These are phyloP conservation scores for Perithous albicinctus DNA, from an alignment of 2,888 invertebrate species.

Conservation along the genomic window DNA sequence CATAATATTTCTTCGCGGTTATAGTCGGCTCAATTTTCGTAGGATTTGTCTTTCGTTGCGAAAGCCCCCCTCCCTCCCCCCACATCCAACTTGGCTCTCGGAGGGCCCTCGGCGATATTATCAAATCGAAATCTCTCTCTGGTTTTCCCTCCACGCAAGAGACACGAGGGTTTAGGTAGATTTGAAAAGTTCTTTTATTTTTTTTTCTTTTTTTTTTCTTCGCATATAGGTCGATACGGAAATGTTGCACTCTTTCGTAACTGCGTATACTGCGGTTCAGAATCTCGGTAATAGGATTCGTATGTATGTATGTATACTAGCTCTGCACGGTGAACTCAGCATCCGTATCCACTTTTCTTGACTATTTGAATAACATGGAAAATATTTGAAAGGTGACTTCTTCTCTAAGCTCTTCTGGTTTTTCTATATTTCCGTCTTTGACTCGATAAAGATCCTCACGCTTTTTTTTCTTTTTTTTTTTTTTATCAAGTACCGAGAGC, in stretches of 20 bases:
- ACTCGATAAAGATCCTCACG: too few species aligned
- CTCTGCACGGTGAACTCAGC: not conserved
- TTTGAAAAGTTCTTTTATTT: too few species aligned
- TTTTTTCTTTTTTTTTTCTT: conserved; percentile 7
- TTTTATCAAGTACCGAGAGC: too few species aligned
- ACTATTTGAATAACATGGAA: not conserved
- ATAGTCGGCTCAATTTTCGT: conserved; percentile 26
- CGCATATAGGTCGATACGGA: not conserved
- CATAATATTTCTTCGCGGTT: conserved; percentile 26
- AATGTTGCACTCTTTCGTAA: not conserved
- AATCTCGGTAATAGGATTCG: not conserved
- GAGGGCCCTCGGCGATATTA: not conserved
- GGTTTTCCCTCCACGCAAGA: not conserved
- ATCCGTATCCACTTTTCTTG: conserved; percentile 7
- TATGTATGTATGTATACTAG: too few species aligned
- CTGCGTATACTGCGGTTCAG: not conserved
- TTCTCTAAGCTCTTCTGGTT: not conserved
- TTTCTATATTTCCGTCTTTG: not conserved
- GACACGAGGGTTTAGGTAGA: not conserved
- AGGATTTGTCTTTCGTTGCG: conserved; percentile 16
- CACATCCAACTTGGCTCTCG: not conserved
- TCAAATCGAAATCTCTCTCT: not conserved
- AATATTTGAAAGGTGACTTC: not conserved
- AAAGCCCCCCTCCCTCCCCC: too few species aligned
- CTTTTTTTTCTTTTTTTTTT: too few species aligned